Conservation (phyloP, 92 coral and sea anemone species). For the Actinernus sp. region DNA sequence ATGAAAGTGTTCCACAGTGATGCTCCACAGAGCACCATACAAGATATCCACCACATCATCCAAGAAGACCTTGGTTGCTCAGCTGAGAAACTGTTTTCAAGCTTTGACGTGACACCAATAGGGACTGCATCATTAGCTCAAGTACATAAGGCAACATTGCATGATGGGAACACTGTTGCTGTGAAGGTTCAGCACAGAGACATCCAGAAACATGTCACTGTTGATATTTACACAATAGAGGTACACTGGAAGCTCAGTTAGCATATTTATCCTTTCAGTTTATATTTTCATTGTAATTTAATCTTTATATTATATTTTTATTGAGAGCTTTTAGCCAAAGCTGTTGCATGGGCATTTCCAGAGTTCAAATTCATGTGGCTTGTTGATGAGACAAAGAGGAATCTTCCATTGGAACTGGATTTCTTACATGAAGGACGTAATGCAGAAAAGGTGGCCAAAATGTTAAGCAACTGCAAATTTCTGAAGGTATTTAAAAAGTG, state of each 20-base stretch:
- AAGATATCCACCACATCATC: slow-evolving; percentile 72
- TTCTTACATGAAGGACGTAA: slow-evolving; percentile 91
- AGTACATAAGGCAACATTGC: slow-evolving; percentile 91
- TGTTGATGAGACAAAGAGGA: slow-evolving; percentile 94
- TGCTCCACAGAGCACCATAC: slow-evolving; percentile 86
- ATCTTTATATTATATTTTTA: neutral
- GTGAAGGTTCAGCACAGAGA: slow-evolving; percentile 96
- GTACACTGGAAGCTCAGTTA: slow-evolving; percentile 13
- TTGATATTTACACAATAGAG: slow-evolving; percentile 94
- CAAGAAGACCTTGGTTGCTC: slow-evolving; percentile 80
- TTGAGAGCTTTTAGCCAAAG: slow-evolving; percentile 73
- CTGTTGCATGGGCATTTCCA: slow-evolving; percentile 90
- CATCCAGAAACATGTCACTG: slow-evolving; percentile 93
- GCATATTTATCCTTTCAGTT: neutral
- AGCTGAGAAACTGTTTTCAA: slow-evolving; percentile 67
- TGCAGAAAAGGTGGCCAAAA: slow-evolving; percentile 82
- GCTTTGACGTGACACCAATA: slow-evolving; percentile 82
- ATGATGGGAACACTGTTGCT: slow-evolving; percentile 92
- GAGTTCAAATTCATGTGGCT: slow-evolving; percentile 95
- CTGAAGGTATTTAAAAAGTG: slow-evolving; percentile 82
- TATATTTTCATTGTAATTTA: neutral
- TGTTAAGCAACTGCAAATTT: slow-evolving; percentile 75
- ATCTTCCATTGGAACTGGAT: slow-evolving; percentile 95
- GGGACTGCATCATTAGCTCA: slow-evolving; percentile 98
- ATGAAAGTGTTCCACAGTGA: slow-evolving; percentile 92